These are phyloP conservation scores for Numida meleagris DNA, from an alignment of 2,113 vertebrate species.

Conservation along the genomic window DNA sequence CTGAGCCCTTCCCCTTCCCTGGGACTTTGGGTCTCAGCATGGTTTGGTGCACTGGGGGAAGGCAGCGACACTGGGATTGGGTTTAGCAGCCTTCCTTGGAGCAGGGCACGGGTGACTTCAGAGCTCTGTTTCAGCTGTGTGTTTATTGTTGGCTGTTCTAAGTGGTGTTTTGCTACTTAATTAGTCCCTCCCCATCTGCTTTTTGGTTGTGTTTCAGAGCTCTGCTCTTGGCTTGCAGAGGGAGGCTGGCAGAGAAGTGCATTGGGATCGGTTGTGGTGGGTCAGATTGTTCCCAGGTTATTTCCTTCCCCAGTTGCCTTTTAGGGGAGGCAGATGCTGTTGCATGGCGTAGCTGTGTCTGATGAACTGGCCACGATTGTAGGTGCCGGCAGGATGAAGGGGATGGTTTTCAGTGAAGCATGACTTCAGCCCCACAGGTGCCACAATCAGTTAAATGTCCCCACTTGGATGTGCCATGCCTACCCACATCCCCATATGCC, in stretches of 20 bases:
- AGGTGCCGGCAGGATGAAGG: neutral
- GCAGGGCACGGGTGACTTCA: neutral
- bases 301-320: neutral
- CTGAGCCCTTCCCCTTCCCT: neutral
- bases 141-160: neutral
- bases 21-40: neutral
- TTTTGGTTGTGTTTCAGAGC: neutral
- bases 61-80: accelerated
- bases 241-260: neutral
- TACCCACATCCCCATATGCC: neutral
- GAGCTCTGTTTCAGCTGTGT: neutral
- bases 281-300: neutral
- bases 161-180: neutral
- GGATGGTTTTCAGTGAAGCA: neutral
- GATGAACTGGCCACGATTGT: accelerated
- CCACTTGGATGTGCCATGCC: neutral
- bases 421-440: neutral
- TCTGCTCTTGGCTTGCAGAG: neutral
- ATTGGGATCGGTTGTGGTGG: neutral
- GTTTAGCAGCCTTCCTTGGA: accelerated
- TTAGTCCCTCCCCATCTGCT: neutral
- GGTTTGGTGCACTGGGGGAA: neutral
- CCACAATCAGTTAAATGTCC: neutral
- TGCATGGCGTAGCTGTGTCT: accelerated
- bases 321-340: neutral